These are phyloP conservation scores for Strix occidentalis DNA, from an alignment of 2,797 vertebrate species.

Conservation along the genomic window DNA sequence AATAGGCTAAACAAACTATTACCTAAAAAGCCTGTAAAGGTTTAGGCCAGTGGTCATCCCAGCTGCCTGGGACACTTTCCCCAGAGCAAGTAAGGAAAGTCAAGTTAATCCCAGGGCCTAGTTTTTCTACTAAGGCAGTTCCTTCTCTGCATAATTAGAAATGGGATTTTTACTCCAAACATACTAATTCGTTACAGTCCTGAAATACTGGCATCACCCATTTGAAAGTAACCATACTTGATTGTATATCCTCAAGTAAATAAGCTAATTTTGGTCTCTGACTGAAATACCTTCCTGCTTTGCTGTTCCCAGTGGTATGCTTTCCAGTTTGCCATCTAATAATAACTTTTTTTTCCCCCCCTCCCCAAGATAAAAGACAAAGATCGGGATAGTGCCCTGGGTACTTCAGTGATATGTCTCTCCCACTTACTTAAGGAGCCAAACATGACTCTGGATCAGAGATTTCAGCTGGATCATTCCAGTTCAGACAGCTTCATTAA, in stretches of 20 bases:
- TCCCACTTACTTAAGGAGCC: slow-evolving; percentile 79
- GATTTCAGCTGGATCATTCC: slow-evolving; percentile 86
- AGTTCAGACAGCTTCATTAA: slow-evolving; percentile 89
- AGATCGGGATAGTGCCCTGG: slow-evolving; percentile 84
- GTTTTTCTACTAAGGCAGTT: neutral
- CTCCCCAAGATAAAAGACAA: slow-evolving; percentile 84
- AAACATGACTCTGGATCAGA: slow-evolving; percentile 85
- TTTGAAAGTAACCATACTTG: neutral
- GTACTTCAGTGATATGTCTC: slow-evolving; percentile 81
- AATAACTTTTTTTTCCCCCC: neutral
- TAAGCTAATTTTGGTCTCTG: neutral
- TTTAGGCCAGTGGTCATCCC: neutral
- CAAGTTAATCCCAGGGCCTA: neutral
- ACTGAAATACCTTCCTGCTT: neutral
- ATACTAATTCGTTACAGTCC: neutral
- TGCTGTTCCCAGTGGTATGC: neutral
- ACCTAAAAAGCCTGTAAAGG: neutral
- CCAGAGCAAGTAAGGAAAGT: neutral
- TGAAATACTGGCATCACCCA: neutral
- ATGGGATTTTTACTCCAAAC: neutral
- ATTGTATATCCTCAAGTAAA: neutral
- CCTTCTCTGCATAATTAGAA: neutral
- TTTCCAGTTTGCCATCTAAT: neutral
- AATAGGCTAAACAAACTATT: neutral
- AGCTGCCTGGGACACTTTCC: neutral